Percentiles rank a stretch among this genome's conserved stretches.
Evolutionary conservation across 2,797 vertebrate species (phyloP).

Genomic region (Glossophaga mutica): DNA sequence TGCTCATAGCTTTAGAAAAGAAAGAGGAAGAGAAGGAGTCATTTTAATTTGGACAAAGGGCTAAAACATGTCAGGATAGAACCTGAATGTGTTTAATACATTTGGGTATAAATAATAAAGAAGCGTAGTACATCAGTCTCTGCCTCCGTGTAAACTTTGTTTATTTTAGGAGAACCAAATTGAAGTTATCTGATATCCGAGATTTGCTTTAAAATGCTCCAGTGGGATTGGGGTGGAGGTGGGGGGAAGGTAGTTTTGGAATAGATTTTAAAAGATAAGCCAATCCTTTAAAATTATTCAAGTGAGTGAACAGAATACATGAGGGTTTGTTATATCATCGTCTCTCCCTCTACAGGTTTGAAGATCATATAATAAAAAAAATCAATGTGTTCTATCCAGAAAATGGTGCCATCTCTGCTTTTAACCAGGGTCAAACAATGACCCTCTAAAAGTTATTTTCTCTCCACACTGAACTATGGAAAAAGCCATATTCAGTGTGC

Average conservation of each 20-base stretch:
- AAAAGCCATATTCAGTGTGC: neutral
- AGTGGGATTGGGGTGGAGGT: accelerated
- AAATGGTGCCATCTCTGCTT: neutral
- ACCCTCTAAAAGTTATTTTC: neutral
- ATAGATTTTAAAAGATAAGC: neutral
- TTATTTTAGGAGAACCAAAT: neutral
- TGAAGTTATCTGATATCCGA: neutral
- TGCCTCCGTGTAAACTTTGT: neutral
- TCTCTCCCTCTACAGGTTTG: neutral
- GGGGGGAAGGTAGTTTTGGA: neutral
- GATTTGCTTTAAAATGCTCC: neutral
- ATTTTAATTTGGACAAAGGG: neutral
- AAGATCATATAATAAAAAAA: neutral
- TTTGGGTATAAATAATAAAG: neutral
- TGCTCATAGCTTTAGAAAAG: neutral
- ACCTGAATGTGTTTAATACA: neutral
- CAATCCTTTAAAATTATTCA: neutral
- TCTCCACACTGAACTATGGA: neutral
- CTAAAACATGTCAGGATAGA: neutral
- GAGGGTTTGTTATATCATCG: neutral
- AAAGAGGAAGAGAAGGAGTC: neutral
- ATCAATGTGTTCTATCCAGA: neutral
- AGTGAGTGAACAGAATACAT: neutral
- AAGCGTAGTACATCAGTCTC: neutral
- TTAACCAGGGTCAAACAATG: neutral